Evolutionary conservation across 1,140 invertebrate species (phyloP), one percentile per base, ranked within the genome.

Genomic region (Gyrodactylus bullatarudis): DNA sequence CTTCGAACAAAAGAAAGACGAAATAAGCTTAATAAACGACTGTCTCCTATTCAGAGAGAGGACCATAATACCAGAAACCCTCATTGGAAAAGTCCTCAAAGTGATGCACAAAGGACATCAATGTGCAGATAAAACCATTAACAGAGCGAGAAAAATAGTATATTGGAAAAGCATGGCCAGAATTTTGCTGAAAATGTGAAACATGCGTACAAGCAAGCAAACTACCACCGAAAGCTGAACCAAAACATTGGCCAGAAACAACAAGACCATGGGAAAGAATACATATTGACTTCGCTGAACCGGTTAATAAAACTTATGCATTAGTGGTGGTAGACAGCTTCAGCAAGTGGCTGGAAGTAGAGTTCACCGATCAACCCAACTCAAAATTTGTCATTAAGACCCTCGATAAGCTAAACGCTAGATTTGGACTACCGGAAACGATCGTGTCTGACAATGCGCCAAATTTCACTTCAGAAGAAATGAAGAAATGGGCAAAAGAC

Each of bases 361-460:
- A 16, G n/a, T 8, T 54, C 34, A 54, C 34, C 34, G n/a, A 54
- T 16, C 8, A 54, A 16, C n/a, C n/a, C n/a, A 54, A 54, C 8
- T 54, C 34, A n/a, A n/a, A 8, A 16, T 16, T n/a, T n/a, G n/a
- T 54, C 8, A 54, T 54, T 16, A 54, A 54, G 8, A n/a, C 8
- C 8, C 34, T 54, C 8, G 34, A 54, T 16, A n/a, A 54, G n/a
- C 8, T 16, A 54, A 16, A 16, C 73, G 74, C 74, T 1, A 34
- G 73, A 74, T 75, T 26, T 69, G 74, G 76, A 19, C 73, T 76
- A 24, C 76, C 76, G 20, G 73, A 68, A 68, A 71, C 20, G 23
- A 21, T 77, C 1, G 74, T 75, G 8, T 73, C 76, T 26, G 76
- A 77, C 74, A 69, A 68, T 69, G 76, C 76, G 72, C 73, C 75